Conservation (phyloP, 2,797 vertebrate species). For the Sebastes hubbsi region DNA sequence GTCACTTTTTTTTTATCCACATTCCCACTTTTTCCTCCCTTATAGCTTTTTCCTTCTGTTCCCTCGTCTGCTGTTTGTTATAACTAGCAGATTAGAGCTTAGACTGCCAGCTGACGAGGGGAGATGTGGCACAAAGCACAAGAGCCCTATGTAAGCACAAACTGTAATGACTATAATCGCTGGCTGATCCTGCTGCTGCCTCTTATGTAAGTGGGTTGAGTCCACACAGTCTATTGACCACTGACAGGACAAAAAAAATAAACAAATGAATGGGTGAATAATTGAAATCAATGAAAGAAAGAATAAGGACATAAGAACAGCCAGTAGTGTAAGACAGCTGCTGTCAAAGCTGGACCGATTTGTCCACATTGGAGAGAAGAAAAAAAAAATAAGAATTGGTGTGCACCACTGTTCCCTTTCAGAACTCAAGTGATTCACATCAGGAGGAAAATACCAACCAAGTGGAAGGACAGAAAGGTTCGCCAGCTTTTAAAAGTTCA, state of each 20-base stretch:
- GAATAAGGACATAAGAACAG: background rate
- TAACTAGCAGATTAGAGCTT: constrained; percentile 69
- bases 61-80: constrained; percentile 69
- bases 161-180: constrained; percentile 78
- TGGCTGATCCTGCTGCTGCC: constrained; percentile 70
- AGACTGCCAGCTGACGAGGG: constrained; percentile 74
- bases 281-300: background rate
- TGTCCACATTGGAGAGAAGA: constrained; percentile 30
- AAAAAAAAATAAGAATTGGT: constrained; percentile 46
- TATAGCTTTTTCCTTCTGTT: constrained; percentile 32
- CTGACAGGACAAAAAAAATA: constrained; percentile 1
- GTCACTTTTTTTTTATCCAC: background rate
- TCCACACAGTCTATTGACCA: constrained; percentile 42
- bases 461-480: constrained; percentile 34
- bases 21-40: constrained; percentile 12
- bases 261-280: background rate
- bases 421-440: constrained; percentile 48
- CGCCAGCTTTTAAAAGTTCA: constrained; percentile 38
- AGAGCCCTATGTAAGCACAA: constrained; percentile 75
- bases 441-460: constrained; percentile 21
- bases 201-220: constrained; percentile 48
- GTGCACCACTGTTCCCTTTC: constrained; percentile 41
- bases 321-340: background rate
- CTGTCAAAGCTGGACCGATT: constrained; percentile 35
- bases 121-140: constrained; percentile 71